These are phyloP conservation scores for Mesembrinibis cayennensis DNA, from an alignment of 2,113 vertebrate species.

Conservation along the genomic window DNA sequence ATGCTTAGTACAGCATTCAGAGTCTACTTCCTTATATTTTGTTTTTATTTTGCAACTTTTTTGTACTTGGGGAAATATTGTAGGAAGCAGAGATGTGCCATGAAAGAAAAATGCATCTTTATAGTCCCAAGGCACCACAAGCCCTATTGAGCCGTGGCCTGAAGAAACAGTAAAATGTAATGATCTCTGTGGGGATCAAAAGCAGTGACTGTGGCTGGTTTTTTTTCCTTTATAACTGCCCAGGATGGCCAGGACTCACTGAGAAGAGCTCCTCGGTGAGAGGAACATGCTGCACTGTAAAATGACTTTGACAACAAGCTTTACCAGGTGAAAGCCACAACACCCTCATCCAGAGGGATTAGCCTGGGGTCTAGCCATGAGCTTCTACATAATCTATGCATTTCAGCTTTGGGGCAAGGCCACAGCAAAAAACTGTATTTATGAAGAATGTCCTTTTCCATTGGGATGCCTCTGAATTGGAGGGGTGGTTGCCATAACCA, in stretches of 20 bases:
- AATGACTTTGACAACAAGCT: slow-evolving; percentile 9
- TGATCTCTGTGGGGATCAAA: slow-evolving; percentile 5
- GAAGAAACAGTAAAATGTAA: neutral
- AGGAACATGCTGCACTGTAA: neutral
- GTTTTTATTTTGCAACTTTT: slow-evolving; percentile 16
- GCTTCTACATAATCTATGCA: neutral
- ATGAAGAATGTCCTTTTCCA: neutral
- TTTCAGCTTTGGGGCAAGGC: neutral
- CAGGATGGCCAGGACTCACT: neutral
- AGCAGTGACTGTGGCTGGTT: neutral
- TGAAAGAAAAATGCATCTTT: neutral
- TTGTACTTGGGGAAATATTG: neutral
- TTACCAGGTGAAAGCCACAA: neutral
- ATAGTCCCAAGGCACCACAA: neutral
- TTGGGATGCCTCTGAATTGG: neutral
- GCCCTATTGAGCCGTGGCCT: neutral
- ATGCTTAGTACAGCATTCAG: neutral
- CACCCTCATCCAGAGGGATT: neutral
- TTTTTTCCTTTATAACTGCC: neutral
- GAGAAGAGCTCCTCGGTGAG: neutral
- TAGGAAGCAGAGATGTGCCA: neutral
- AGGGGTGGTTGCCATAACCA: neutral
- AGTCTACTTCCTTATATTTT: neutral
- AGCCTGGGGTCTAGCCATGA: slow-evolving; percentile 2
- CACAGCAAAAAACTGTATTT: neutral